phyloP scores from a whole-genome alignment of 2,797 vertebrate genomes.

The Eospalax fontanierii region DNA sequence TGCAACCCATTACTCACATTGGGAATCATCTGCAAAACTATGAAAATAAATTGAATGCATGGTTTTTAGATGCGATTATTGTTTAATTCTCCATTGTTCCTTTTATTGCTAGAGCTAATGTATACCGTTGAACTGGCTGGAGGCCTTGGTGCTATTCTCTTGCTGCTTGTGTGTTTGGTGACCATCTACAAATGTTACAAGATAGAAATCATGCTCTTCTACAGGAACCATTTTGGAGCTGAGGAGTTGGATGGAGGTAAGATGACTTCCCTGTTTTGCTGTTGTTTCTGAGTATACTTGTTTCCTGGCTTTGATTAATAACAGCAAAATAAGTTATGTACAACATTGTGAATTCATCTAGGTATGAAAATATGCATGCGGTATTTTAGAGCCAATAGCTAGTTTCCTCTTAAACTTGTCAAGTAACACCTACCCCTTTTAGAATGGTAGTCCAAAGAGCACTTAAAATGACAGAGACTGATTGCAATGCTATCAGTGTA shows the following conservation, averaged over 20 bases:
- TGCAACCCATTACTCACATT: constrained; percentile 27
- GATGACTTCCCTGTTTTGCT: constrained; percentile 74
- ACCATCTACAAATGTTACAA: constrained; percentile 99
- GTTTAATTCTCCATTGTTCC: constrained; percentile 77
- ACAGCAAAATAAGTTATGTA: constrained; percentile 37
- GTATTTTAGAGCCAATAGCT: constrained; percentile 65
- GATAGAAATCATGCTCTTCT: constrained; percentile 99
- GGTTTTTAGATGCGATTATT: constrained; percentile 66
- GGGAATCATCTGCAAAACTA: constrained; percentile 28
- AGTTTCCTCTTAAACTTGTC: constrained; percentile 68
- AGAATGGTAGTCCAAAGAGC: constrained; percentile 41
- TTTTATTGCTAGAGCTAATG: constrained; percentile 96
- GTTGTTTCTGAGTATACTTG: constrained; percentile 42
- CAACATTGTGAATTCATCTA: constrained; percentile 60
- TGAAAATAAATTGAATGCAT: constrained; percentile 62
- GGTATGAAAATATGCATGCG: background rate
- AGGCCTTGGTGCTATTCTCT: constrained; percentile 97
- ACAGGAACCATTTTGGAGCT: constrained; percentile 98
- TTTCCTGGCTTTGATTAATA: constrained; percentile 68
- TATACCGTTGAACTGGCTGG: constrained; percentile 99
- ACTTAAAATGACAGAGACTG: constrained; percentile 68
- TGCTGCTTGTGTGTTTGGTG: constrained; percentile 97
- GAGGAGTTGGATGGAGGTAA: constrained; percentile 98
- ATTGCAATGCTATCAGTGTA: constrained; percentile 57
- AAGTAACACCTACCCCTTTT: constrained; percentile 58